phyloP scores from a whole-genome alignment of 2,888 invertebrate species.

The Ormia ochracea region DNA sequence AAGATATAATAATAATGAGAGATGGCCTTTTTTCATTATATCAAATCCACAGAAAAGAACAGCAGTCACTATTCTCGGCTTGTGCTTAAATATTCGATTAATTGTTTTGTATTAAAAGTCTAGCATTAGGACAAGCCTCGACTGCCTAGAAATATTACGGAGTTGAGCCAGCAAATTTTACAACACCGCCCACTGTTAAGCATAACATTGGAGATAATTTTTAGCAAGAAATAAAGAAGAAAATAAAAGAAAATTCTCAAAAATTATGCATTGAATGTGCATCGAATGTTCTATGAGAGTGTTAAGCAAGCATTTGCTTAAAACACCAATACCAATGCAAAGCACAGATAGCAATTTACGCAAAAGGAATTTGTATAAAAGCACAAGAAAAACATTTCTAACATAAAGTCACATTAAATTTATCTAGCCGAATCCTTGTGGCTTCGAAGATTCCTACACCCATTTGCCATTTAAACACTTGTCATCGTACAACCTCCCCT shows the following conservation, averaged over 20 bases:
- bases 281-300: constrained; percentile 51
- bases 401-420: neutral
- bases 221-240: neutral
- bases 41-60: no score
- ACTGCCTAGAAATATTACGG: no score
- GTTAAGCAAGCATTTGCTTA: constrained; percentile 47
- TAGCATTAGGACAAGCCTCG: no score
- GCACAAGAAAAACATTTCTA: neutral
- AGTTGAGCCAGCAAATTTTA: neutral
- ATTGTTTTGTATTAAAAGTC: no score
- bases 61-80: no score
- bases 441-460: neutral
- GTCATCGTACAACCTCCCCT: neutral
- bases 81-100: no score
- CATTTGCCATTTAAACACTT: constrained; percentile 23
- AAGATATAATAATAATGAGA: no score
- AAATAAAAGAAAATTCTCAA: constrained; percentile 28
- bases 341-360: neutral
- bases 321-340: constrained; percentile 40
- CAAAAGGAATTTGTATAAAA: neutral
- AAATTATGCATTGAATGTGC: constrained; percentile 56
- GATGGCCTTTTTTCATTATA: no score
- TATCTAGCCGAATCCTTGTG: constrained; percentile 11
- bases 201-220: neutral
- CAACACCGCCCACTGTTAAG: neutral